A percentile compares a stretch with the other conserved stretches of the same genome.
These are phyloP conservation scores for Bemisia tabaci DNA, from an alignment of 1,140 invertebrate genomes.

Conservation along the genomic window DNA sequence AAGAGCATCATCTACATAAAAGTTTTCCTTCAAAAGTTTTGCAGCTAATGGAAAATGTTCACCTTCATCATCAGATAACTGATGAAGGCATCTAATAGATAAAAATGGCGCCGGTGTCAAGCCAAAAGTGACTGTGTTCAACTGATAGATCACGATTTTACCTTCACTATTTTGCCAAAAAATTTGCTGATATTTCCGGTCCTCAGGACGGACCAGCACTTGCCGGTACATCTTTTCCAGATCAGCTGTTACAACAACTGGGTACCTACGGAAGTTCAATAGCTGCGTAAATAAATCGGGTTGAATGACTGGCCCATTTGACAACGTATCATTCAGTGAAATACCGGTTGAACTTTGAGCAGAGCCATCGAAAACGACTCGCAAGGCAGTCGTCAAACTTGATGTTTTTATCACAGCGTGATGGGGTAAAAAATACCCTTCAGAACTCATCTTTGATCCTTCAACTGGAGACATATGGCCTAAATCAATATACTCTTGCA, in stretches of 20 bases:
- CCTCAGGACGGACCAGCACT: slow-evolving; percentile 22
- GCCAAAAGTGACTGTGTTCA: slow-evolving; percentile 20
- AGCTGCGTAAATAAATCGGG: slow-evolving; percentile 23
- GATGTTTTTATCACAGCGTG: slow-evolving; percentile 10
- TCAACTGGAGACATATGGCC: slow-evolving; percentile 25
- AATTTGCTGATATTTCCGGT: slow-evolving; percentile 27
- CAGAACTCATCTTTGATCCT: slow-evolving; percentile 8
- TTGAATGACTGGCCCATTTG: slow-evolving; percentile 21
- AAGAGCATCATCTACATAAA: slow-evolving; percentile 31
- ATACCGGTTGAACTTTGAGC: slow-evolving; percentile 17
- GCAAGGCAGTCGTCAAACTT: slow-evolving; percentile 19
- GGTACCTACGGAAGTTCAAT: slow-evolving; percentile 23
- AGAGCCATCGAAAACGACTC: slow-evolving; percentile 29
- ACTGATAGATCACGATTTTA: slow-evolving; percentile 16
- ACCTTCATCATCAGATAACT: slow-evolving; percentile 25
- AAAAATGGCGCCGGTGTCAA: slow-evolving; percentile 17
- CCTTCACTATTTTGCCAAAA: slow-evolving; percentile 25
- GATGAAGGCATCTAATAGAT: slow-evolving; percentile 20
- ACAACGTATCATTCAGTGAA: slow-evolving; percentile 28
- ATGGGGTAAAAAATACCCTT: slow-evolving; percentile 12
- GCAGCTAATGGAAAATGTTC: slow-evolving; percentile 22
- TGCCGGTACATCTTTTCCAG: slow-evolving; percentile 31
- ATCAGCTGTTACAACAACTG: slow-evolving; percentile 26
- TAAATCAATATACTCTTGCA: slow-evolving; percentile 27
- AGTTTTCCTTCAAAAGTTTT: slow-evolving; percentile 20